Evolutionary conservation across 1,140 invertebrate species (phyloP).

Genomic region (Tetragnatha versicolor): DNA sequence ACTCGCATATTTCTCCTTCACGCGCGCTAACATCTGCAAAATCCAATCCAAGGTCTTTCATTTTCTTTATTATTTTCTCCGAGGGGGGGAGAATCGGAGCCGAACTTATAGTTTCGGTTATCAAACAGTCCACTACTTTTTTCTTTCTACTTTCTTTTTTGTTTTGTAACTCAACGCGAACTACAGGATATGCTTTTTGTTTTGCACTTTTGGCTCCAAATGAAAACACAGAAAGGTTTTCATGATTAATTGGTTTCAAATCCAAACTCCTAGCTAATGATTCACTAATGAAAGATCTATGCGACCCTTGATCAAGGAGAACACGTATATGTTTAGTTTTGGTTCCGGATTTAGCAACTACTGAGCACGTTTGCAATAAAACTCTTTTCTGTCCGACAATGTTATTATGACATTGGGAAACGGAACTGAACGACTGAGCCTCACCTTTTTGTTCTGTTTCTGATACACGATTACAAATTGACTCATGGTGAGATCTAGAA

Average conservation of each 20-base stretch:
- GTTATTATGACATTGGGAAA: neutral
- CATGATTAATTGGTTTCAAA: neutral
- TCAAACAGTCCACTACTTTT: neutral
- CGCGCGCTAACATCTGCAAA: neutral
- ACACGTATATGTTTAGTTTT: neutral
- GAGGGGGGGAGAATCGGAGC: neutral
- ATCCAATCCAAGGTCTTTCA: neutral
- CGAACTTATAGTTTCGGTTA: neutral
- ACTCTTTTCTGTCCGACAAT: neutral
- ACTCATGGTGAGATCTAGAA: neutral
- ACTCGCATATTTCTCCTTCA: neutral
- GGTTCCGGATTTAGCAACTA: neutral
- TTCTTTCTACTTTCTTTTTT: neutral
- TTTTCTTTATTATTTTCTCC: neutral
- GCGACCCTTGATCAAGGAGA: neutral
- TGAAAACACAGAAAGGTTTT: neutral
- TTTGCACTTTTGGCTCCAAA: neutral
- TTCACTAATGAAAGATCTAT: neutral
- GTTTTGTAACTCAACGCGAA: neutral
- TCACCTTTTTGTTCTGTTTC: neutral
- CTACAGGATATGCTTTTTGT: neutral
- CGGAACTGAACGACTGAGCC: neutral
- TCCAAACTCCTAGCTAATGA: neutral
- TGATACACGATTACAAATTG: neutral
- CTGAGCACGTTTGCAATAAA: neutral